Evolutionary conservation across 2,113 vertebrate species (phyloP), one percentile per base, ranked within the genome.

Genomic region (Malaclemys terrapin): DNA sequence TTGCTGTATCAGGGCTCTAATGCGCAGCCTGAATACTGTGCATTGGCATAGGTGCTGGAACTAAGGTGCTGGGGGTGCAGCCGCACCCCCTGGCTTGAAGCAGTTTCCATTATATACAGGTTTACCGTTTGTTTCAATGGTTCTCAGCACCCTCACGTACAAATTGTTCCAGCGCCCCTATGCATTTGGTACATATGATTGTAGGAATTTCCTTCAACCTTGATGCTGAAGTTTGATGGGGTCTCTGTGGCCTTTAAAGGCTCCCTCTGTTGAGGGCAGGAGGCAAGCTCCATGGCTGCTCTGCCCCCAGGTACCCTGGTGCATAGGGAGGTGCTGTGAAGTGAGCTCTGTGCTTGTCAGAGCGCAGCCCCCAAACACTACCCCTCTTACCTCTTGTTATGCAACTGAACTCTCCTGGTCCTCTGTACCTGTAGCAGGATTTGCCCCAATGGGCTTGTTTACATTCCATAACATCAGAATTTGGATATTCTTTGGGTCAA

Each of bases 191-290:
- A n/a, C 38, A 10, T 14, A 31, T 42, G 59, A 90, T 20, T 50
- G 17, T 1, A 82, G 84, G 38, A 13, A n/a, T 42, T 42, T 31
- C 38, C 42, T 45, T 76, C 72, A 45, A 22, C 24, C 72, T 25
- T 3, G 5, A 13, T 45, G 72, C 24, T 76, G 72, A 42, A 76
- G 24, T n/a, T 20, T 69, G 65, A 81, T 82, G 47, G 35, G 47
- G 35, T 52, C 52, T 54, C 16, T 49, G 12, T 11, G 47, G 2
- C 14, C 22, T 50, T 62, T 79, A 42, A 0, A 1, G 0, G 5
- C 1, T 57, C 2, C 47, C 85, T 93, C 49, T 83, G 4, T 19
- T 2, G 22, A 42, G 27, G 11, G 72, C 65, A 7, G 12, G 24
- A 42, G 42, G 20, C 22, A 76, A 27, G 24, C 12, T 45, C 42